Conservation (phyloP, 2,113 vertebrate genomes). For the Todiramphus saurophagus region DNA sequence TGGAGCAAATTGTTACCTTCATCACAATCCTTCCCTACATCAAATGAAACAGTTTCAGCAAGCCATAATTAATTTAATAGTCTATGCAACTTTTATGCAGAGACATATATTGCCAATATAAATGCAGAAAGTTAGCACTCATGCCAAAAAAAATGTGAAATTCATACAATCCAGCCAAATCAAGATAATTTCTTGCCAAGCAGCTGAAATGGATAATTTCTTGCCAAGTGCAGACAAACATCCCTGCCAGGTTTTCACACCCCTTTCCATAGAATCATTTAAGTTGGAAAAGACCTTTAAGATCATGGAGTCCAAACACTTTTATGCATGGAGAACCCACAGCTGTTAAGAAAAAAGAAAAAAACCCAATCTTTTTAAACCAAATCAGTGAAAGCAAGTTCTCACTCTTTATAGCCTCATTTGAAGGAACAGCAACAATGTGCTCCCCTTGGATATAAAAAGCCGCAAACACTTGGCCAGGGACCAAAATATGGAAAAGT, state of each 20-base stretch:
- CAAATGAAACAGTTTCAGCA: neutral
- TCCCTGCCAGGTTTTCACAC: neutral
- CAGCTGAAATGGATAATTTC: neutral
- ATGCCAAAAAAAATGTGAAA: neutral
- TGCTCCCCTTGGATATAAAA: neutral
- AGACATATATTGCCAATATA: neutral
- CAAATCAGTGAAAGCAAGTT: neutral
- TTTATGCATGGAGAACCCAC: neutral
- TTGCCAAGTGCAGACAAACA: neutral
- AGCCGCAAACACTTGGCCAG: neutral
- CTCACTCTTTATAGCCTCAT: neutral
- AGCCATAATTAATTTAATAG: neutral
- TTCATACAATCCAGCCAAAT: neutral
- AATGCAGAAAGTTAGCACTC: neutral
- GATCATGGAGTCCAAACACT: neutral
- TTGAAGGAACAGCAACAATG: neutral
- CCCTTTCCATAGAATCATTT: neutral
- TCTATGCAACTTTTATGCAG: neutral
- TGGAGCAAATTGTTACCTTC: neutral
- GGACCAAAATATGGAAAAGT: neutral
- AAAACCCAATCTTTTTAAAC: neutral
- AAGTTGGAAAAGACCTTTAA: neutral
- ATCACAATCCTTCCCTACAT: neutral
- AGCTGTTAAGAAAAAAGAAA: neutral
- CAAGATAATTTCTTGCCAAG: constrained; percentile 6